phyloP scores from a whole-genome alignment of 1,140 invertebrate genomes.

The Acromyrmex echinatior region DNA sequence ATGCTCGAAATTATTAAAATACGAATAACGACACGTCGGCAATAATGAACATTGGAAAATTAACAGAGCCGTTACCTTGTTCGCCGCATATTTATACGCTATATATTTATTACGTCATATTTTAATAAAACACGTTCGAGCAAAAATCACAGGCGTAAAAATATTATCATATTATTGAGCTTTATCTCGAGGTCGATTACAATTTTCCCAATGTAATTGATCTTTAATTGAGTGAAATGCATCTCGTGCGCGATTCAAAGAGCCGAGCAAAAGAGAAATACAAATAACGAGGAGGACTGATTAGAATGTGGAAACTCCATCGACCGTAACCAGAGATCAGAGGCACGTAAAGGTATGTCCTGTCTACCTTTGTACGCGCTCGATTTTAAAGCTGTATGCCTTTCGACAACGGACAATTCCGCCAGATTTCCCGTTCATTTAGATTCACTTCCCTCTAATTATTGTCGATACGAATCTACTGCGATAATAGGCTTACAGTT shows the following conservation, averaged over 20 bases:
- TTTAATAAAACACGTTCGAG: conserved; percentile 23
- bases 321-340: conserved; percentile 37
- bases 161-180: background rate
- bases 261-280: conserved; percentile 50
- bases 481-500: conserved; percentile 72
- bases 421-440: conserved; percentile 45
- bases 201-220: conserved; percentile 10
- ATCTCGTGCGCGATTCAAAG: conserved; percentile 11
- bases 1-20: conserved; percentile 50
- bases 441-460: conserved; percentile 71
- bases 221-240: conserved; percentile 23
- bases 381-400: conserved; percentile 68
- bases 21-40: conserved; percentile 16
- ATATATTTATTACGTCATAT: conserved; percentile 18
- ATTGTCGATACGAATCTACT: conserved; percentile 70
- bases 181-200: background rate
- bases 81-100: conserved; percentile 11
- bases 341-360: conserved; percentile 21
- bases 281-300: conserved; percentile 68
- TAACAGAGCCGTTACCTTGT: conserved; percentile 25
- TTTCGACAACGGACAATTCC: conserved; percentile 46
- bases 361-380: conserved; percentile 58
- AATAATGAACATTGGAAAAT: conserved; percentile 52
- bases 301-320: conserved; percentile 69
- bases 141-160: conserved; percentile 13